phyloP scores from a whole-genome alignment of 2,888 invertebrate species.

The Lucinisca nassula region DNA sequence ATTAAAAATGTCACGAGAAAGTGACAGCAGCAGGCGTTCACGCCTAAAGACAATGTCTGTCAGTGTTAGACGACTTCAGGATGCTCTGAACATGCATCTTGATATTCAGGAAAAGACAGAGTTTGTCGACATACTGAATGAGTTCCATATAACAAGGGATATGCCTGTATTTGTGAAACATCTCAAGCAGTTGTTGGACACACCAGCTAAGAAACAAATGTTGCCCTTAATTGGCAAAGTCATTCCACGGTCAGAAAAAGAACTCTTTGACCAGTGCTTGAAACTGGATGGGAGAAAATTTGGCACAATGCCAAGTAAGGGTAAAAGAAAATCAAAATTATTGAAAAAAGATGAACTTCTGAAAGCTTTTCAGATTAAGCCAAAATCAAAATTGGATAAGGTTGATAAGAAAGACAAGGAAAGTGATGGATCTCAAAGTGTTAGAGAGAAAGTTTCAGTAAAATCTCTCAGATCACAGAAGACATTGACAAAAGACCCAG shows the following conservation, averaged over 20 bases:
- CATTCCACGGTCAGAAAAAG: slow-evolving; percentile 78
- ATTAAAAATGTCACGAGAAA: slow-evolving; percentile 12
- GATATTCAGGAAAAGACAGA: slow-evolving; percentile 78
- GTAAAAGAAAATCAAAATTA: slow-evolving; percentile 43
- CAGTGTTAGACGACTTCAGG: slow-evolving; percentile 81
- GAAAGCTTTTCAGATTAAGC: slow-evolving; percentile 28
- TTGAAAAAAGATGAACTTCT: slow-evolving; percentile 1
- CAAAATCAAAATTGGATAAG: slow-evolving; percentile 38
- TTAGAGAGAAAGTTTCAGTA: background rate
- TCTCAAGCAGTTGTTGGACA: slow-evolving; percentile 81
- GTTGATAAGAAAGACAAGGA: slow-evolving; percentile 39
- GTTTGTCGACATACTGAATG: slow-evolving; percentile 81
- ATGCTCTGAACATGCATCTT: slow-evolving; percentile 80
- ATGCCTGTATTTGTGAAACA: slow-evolving; percentile 79
- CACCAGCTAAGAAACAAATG: slow-evolving; percentile 82
- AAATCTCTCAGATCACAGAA: slow-evolving; percentile 34
- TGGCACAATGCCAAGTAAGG: slow-evolving; percentile 73
- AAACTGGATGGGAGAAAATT: slow-evolving; percentile 61
- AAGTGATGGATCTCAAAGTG: slow-evolving; percentile 36
- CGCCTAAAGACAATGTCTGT: slow-evolving; percentile 70
- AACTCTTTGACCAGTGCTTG: slow-evolving; percentile 76
- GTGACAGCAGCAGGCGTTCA: background rate
- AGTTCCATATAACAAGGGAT: slow-evolving; percentile 79
- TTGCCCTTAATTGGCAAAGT: slow-evolving; percentile 79
- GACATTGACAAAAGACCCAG: slow-evolving; percentile 39